A percentile compares a stretch with the other conserved stretches of the same genome.
phyloP scores from a whole-genome alignment of 2,888 invertebrate genomes.

The Homarus gammarus region DNA sequence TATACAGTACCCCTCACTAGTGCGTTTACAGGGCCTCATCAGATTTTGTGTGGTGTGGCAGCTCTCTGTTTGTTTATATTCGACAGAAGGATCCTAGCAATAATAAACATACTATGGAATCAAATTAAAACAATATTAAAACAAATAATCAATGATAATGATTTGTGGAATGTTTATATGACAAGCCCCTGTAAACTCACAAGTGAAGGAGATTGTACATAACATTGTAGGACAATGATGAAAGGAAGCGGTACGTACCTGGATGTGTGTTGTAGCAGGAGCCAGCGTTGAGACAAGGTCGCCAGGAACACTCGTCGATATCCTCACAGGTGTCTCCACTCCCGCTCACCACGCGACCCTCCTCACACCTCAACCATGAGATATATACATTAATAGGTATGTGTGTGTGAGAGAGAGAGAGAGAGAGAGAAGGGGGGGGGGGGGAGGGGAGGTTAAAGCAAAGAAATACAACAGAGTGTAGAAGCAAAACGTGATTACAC shows the following conservation, averaged over 20 bases:
- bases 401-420: neutral
- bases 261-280: slow-evolving; percentile 34
- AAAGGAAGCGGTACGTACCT: neutral
- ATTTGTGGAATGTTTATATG: too few relatives aligned
- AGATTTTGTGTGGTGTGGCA: too few relatives aligned
- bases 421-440: neutral
- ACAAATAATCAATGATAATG: too few relatives aligned
- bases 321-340: slow-evolving; percentile 10
- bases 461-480: too few relatives aligned
- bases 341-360: neutral
- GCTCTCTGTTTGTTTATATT: too few relatives aligned
- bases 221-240: neutral
- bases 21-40: too few relatives aligned
- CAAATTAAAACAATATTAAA: too few relatives aligned
- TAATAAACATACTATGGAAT: too few relatives aligned
- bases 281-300: slow-evolving; percentile 42
- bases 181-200: too few relatives aligned
- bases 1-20: too few relatives aligned
- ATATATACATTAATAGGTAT: neutral
- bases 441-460: neutral
- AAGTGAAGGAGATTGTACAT: neutral
- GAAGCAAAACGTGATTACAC: too few relatives aligned
- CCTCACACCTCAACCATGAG: slow-evolving; percentile 2
- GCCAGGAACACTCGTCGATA: slow-evolving; percentile 28
- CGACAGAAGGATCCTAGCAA: too few relatives aligned